Evolutionary conservation across 2,888 invertebrate genomes (phyloP).

Genomic region (Eupithecia subfuscata): DNA sequence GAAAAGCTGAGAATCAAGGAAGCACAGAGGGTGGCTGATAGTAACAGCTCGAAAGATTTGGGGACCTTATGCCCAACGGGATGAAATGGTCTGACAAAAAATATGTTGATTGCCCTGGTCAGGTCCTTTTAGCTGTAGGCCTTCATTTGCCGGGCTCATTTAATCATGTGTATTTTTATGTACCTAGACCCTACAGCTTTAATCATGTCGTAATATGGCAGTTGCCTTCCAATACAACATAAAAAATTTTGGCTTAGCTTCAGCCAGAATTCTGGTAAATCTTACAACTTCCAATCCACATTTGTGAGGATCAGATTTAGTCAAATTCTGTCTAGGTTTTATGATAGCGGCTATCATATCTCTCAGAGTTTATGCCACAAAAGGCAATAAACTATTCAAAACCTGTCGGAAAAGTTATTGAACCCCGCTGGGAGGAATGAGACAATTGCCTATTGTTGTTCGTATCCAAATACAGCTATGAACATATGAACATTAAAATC

Average conservation of each 20-base stretch:
- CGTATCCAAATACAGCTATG: conserved; percentile 20
- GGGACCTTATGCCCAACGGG: not conserved
- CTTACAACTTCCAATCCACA: not conserved
- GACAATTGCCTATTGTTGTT: conserved; percentile 33
- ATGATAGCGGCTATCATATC: not conserved
- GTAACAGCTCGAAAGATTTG: not conserved
- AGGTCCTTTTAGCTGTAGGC: not conserved
- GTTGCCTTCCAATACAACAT: too few species aligned
- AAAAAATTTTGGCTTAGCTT: not conserved
- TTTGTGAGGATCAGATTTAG: not conserved
- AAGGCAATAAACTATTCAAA: conserved; percentile 8
- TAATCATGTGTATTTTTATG: not conserved
- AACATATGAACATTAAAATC: conserved; percentile 8
- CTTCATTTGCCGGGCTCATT: not conserved
- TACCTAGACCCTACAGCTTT: not conserved
- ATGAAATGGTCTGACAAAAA: not conserved
- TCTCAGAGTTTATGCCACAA: not conserved
- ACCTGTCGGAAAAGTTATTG: conserved; percentile 25
- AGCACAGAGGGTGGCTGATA: not conserved
- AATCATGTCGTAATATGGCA: too few species aligned
- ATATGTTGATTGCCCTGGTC: not conserved
- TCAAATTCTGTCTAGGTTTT: not conserved
- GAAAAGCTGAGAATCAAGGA: too few species aligned
- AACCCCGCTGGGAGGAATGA: conserved; percentile 11
- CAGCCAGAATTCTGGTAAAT: not conserved